Conservation (phyloP, 2,113 vertebrate species). For the Strix uralensis region DNA sequence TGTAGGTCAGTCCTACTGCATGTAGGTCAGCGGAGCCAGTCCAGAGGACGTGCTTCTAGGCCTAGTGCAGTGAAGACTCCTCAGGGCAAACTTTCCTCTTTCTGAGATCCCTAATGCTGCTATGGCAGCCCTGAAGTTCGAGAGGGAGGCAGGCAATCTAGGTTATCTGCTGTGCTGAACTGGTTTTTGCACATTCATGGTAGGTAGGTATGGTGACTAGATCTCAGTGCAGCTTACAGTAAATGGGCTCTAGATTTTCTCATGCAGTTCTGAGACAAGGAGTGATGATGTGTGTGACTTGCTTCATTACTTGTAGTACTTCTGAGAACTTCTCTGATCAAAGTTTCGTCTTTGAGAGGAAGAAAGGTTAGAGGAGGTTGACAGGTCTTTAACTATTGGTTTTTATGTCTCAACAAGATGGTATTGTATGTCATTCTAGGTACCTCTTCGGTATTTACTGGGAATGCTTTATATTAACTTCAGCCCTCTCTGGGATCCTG, state of each 20-base stretch:
- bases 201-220: not conserved
- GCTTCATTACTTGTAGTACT: not conserved
- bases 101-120: not conserved
- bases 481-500: conserved; percentile 90
- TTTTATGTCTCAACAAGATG: not conserved
- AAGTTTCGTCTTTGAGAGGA: not conserved
- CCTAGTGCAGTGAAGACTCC: not conserved
- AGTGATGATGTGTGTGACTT: not conserved
- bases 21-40: not conserved
- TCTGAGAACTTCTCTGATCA: not conserved
- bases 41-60: not conserved
- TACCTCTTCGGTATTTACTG: conserved; percentile 91
- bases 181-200: not conserved
- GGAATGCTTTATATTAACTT: conserved; percentile 97
- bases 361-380: not conserved
- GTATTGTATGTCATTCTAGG: conserved; percentile 71
- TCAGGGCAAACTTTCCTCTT: not conserved
- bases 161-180: not conserved
- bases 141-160: not conserved
- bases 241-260: not conserved
- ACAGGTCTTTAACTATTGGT: not conserved
- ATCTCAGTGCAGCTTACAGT: not conserved
- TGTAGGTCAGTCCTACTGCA: not conserved
- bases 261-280: not conserved
- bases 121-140: not conserved